Percentiles rank a stretch among this genome's conserved stretches.
Evolutionary conservation across 2,888 invertebrate species (phyloP).

Genomic region (Epinotia brunnichana): DNA sequence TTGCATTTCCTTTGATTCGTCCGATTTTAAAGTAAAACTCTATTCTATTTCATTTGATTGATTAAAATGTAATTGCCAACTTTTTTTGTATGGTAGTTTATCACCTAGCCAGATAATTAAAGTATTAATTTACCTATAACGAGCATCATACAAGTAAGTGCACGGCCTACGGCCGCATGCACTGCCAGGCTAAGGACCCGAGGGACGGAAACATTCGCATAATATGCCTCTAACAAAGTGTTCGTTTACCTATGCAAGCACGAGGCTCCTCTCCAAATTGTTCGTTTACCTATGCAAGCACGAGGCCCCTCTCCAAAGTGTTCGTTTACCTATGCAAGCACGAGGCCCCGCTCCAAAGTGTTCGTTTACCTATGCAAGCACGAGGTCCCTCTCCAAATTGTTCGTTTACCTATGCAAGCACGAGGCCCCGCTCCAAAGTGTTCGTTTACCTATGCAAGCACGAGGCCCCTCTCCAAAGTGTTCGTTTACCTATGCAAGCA

Average conservation of each 20-base stretch:
- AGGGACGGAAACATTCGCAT: too few relatives aligned
- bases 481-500: neutral
- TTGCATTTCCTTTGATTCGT: too few relatives aligned
- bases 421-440: neutral
- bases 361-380: neutral
- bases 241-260: neutral
- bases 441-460: neutral
- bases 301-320: neutral
- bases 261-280: slow-evolving; percentile 2
- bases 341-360: neutral
- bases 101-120: neutral
- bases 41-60: too few relatives aligned
- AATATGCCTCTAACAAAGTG: too few relatives aligned
- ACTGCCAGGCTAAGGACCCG: too few relatives aligned
- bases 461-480: neutral
- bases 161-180: too few relatives aligned
- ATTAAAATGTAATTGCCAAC: too few relatives aligned
- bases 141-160: too few relatives aligned
- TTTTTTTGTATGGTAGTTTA: too few relatives aligned
- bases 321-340: neutral
- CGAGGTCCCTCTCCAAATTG: slow-evolving; percentile 2
- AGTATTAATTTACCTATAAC: neutral
- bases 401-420: neutral
- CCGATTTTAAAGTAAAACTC: too few relatives aligned
- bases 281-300: neutral